Evolutionary conservation across 2,797 vertebrate species (phyloP), one percentile per base, ranked within the genome.

Genomic region (Oreochromis grahami): DNA sequence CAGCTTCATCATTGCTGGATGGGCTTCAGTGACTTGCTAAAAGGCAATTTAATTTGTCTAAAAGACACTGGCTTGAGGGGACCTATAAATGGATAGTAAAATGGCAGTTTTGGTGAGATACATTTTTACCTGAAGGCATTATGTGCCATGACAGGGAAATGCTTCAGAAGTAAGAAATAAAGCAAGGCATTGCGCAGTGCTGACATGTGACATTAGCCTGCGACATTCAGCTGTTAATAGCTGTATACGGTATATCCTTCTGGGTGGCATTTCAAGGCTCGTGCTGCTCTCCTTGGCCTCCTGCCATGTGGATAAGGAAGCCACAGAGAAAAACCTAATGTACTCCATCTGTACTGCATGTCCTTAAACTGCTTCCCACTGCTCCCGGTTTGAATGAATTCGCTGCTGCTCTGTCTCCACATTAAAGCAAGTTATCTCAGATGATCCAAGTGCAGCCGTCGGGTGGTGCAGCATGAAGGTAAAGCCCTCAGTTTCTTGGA

Each of bases 251-350:
- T 70, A 70, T 11, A 83, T 87, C 80, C 51, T 81, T 84, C 83
- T 90, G 86, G 86, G 81, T 87, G 78, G 86, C 89, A 82, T 74
- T 79, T 79, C 43, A 8, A 48, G 74, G 79, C 84, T 82, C n/a
- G 41, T 15, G 83, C 84, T 78, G 81, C 72, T 86, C 60, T 78
- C 21, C 56, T 78, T 90, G 90, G 90, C 88, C 53, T 60, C 52
- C 77, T 78, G 89, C 89, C 89, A 91, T 21, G 36, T 79, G 78
- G 89, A 91, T 84, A 85, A 92, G 43, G 78, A 36, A 87, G 76
- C 85, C 81, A 79, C 81, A 81, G 80, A 83, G 79, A 87, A 85
- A 81, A 87, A 74, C 26, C 51, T 68, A 86, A 88, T 83, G 77
- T 26, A 70, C 84, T 70, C 80, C 86, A 86, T 92, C 83, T 92